A percentile compares a stretch with the other conserved stretches of the same genome.
Conservation (phyloP, 2,797 vertebrate genomes). For the Odontamblyopus lacepedii region DNA sequence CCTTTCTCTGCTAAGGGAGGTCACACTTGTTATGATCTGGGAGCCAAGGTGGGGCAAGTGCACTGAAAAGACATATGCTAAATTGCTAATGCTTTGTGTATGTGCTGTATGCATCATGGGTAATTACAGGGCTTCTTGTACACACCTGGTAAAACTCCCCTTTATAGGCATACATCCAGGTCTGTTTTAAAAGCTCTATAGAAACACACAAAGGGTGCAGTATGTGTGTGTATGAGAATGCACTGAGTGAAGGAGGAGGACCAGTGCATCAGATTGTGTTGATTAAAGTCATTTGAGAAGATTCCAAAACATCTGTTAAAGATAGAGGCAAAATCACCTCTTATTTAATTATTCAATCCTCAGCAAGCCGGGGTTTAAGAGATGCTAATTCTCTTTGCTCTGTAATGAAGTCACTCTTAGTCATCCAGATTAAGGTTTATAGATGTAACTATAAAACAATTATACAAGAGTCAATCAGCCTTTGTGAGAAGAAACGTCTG, state of each 20-base stretch:
- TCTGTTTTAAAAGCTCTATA: constrained; percentile 27
- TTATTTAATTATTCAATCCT: constrained; percentile 54
- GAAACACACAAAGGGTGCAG: constrained; percentile 14
- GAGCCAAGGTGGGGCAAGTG: constrained; percentile 52
- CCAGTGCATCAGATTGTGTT: constrained; percentile 40
- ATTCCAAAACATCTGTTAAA: constrained; percentile 62
- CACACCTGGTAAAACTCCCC: constrained; percentile 44
- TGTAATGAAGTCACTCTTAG: constrained; percentile 45
- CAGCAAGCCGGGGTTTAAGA: constrained; percentile 25
- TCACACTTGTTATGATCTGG: constrained; percentile 66
- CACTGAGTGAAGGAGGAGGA: constrained; percentile 16
- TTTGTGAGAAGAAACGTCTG: neutral
- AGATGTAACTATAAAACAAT: constrained; percentile 8
- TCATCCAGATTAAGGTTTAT: constrained; percentile 31
- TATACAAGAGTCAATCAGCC: constrained; percentile 10
- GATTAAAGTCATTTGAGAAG: constrained; percentile 44
- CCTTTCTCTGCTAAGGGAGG: constrained; percentile 55
- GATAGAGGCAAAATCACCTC: constrained; percentile 33
- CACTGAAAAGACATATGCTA: constrained; percentile 39
- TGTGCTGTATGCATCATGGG: constrained; percentile 6
- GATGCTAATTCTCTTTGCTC: constrained; percentile 31
- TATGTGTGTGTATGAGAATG: constrained; percentile 6
- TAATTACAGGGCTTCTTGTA: constrained; percentile 54
- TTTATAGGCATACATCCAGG: constrained; percentile 30
- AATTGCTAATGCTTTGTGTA: constrained; percentile 46